Conservation (phyloP, 1,140 invertebrate genomes). For the Helicorthomorpha holstii region DNA sequence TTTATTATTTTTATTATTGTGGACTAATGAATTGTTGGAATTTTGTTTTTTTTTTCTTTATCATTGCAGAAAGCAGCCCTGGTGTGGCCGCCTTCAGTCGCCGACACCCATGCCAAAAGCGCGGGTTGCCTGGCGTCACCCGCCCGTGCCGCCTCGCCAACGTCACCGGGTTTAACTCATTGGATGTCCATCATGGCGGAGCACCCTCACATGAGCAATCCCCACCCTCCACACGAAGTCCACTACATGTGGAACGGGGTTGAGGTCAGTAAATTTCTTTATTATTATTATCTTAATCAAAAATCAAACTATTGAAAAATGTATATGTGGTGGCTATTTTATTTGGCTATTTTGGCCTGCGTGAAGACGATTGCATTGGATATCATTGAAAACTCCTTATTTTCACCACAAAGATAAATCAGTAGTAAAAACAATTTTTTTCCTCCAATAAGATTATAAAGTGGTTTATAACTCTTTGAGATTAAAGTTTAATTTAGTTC, state of each 20-base stretch:
- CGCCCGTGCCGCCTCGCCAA: slow-evolving; percentile 20
- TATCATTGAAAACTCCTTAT: too few relatives aligned
- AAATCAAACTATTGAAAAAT: too few relatives aligned
- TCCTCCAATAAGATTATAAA: too few relatives aligned
- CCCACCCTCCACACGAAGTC: slow-evolving; percentile 30
- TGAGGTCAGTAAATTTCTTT: slow-evolving; percentile 30
- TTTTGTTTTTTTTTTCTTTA: slow-evolving; percentile 9
- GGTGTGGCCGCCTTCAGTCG: slow-evolving; percentile 21
- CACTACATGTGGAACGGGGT: slow-evolving; percentile 52
- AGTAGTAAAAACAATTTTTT: too few relatives aligned
- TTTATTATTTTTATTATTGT: neutral
- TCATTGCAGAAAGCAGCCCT: slow-evolving; percentile 27
- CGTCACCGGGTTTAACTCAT: slow-evolving; percentile 42
- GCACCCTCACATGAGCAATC: slow-evolving; percentile 39
- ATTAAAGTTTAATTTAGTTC: too few relatives aligned
- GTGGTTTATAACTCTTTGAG: too few relatives aligned
- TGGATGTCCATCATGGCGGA: slow-evolving; percentile 74
- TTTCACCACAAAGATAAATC: too few relatives aligned
- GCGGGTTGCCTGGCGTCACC: slow-evolving; percentile 23
- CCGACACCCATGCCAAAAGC: slow-evolving; percentile 15
- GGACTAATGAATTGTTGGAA: neutral
- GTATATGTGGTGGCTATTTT: too few relatives aligned
- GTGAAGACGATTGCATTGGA: too few relatives aligned
- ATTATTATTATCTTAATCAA: too few relatives aligned
- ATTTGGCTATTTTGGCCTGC: too few relatives aligned